A percentile compares a stretch with the other conserved stretches of the same genome.
phyloP scores from a whole-genome alignment of 2,888 invertebrate genomes.

The Mesochorus sp. region DNA sequence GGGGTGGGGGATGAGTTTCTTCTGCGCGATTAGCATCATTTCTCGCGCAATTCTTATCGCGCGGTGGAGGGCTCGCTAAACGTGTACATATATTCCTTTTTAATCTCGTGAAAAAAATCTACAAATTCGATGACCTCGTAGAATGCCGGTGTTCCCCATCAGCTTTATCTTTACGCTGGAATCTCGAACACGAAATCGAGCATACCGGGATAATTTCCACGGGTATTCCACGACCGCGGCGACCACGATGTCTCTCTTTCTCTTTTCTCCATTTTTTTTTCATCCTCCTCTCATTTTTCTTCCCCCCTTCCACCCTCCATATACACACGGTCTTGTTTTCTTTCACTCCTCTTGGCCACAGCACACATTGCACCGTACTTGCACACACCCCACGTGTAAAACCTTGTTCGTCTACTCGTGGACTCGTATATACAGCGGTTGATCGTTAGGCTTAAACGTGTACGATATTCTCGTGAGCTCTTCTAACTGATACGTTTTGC shows the following conservation, averaged over 20 bases:
- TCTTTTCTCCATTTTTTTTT: constrained; percentile 12
- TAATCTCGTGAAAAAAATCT: constrained; percentile 58
- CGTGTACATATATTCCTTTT: constrained; percentile 44
- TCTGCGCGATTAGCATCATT: constrained; percentile 18
- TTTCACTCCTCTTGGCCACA: constrained; percentile 39
- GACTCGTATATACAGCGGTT: too few species aligned
- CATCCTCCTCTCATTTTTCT: constrained; percentile 6
- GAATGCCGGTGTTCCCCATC: constrained; percentile 58
- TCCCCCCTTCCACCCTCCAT: neutral
- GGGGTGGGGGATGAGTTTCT: neutral
- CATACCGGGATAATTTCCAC: constrained; percentile 61
- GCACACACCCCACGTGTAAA: constrained; percentile 29
- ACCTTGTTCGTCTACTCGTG: too few species aligned
- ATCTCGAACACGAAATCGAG: constrained; percentile 64
- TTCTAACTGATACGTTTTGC: constrained; percentile 23
- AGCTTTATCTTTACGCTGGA: constrained; percentile 55
- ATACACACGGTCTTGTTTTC: neutral
- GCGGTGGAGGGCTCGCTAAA: constrained; percentile 35
- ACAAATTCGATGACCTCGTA: constrained; percentile 63
- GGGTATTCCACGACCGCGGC: constrained; percentile 47
- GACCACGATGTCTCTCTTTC: constrained; percentile 37
- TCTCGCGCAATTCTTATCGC: constrained; percentile 42
- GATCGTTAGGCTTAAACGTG: constrained; percentile 52
- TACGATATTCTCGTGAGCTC: constrained; percentile 45
- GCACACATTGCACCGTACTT: constrained; percentile 17